phyloP scores from a whole-genome alignment of 92 coral and sea anemone species.

The Bergia sp. region DNA sequence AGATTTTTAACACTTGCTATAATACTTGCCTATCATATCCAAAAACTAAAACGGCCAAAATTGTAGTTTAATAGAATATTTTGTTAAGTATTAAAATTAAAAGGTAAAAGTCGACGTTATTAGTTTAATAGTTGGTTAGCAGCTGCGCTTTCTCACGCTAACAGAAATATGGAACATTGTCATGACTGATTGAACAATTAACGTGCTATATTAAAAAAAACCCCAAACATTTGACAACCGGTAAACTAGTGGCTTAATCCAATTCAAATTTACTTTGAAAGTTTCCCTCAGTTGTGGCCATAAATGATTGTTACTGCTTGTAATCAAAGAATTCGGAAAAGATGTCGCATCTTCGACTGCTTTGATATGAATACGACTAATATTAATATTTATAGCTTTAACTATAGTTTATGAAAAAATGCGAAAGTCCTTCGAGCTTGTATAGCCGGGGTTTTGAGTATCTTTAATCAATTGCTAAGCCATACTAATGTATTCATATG shows the following conservation, averaged over 20 bases:
- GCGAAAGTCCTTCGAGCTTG: too few species aligned
- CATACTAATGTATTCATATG: too few species aligned
- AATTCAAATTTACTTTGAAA: not conserved
- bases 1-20: too few species aligned
- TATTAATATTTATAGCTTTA: too few species aligned
- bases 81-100: too few species aligned
- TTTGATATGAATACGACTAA: not conserved
- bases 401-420: too few species aligned
- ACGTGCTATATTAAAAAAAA: not conserved
- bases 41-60: not conserved
- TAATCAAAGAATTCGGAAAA: not conserved
- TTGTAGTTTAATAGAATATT: not conserved
- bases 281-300: not conserved
- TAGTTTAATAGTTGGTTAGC: not conserved
- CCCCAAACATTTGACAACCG: not conserved
- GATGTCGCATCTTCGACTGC: too few species aligned
- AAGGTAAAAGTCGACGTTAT: not conserved
- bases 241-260: conserved; percentile 5
- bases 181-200: not conserved
- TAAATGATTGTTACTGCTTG: not conserved
- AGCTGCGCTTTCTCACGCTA: conserved; percentile 3
- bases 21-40: too few species aligned
- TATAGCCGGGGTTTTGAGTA: too few species aligned
- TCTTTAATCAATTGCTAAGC: too few species aligned
- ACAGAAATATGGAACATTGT: not conserved